Percentiles rank a stretch among this genome's conserved stretches.
Conservation (phyloP, 2,113 vertebrate species). For the Zosterops hypoxanthus region DNA sequence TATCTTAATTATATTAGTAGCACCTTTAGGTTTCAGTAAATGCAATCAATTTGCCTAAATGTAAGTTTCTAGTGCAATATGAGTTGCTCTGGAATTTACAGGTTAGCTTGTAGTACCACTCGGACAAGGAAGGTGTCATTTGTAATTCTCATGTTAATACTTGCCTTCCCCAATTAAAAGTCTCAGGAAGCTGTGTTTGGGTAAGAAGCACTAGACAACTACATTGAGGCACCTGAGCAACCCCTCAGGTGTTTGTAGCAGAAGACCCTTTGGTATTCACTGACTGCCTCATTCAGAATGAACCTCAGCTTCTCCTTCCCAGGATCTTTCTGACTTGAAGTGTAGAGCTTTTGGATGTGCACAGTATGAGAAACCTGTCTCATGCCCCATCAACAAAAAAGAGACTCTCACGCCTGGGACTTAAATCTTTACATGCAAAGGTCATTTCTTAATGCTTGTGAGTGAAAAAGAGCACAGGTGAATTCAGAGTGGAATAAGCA, state of each 20-base stretch:
- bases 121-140: background rate
- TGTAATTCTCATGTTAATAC: background rate
- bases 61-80: background rate
- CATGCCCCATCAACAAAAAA: background rate
- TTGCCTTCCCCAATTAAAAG: background rate
- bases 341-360: background rate
- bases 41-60: background rate
- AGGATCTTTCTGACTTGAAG: background rate
- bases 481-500: background rate
- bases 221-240: background rate
- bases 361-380: background rate
- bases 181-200: background rate
- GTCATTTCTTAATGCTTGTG: background rate
- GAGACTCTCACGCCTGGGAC: background rate
- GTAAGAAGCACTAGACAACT: background rate
- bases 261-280: background rate
- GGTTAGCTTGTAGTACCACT: background rate
- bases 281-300: background rate
- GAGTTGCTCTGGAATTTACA: background rate
- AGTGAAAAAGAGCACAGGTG: background rate
- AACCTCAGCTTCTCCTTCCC: background rate
- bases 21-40: background rate
- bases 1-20: background rate
- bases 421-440: background rate
- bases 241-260: background rate